phyloP scores from a whole-genome alignment of 2,113 vertebrate species.

The Plestiodon gilberti region DNA sequence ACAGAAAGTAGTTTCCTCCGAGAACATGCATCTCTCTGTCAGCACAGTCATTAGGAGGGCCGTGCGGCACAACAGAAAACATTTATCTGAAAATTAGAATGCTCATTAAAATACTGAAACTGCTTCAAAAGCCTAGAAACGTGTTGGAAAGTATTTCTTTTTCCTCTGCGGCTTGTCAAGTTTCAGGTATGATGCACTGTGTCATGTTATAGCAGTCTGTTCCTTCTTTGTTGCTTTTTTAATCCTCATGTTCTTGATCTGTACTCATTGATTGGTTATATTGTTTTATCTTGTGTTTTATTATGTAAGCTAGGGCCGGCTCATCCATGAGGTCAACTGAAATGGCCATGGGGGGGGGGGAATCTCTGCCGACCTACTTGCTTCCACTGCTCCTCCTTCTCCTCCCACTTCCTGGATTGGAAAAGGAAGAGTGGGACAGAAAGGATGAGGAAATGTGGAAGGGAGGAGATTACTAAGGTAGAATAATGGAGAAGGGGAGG shows the following conservation, averaged over 20 bases:
- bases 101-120: conserved; percentile 17
- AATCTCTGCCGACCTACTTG: no score
- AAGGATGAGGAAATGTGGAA: no score
- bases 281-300: no score
- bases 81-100: not conserved
- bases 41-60: not conserved
- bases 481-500: no score
- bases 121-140: not conserved
- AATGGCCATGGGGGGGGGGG: no score
- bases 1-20: not conserved
- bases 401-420: no score
- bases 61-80: conserved; percentile 9
- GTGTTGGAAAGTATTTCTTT: not conserved
- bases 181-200: not conserved
- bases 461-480: no score
- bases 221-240: not conserved
- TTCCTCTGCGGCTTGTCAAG: not conserved
- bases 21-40: not conserved
- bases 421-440: no score
- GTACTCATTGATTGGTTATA: no score
- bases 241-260: not conserved
- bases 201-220: not conserved
- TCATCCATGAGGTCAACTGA: no score
- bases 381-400: no score
- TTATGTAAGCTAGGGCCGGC: no score